Percentiles rank a stretch among this genome's conserved stretches.
These are phyloP conservation scores for Leguminivora glycinivorella DNA, from an alignment of 1,140 invertebrate genomes.

Conservation along the genomic window DNA sequence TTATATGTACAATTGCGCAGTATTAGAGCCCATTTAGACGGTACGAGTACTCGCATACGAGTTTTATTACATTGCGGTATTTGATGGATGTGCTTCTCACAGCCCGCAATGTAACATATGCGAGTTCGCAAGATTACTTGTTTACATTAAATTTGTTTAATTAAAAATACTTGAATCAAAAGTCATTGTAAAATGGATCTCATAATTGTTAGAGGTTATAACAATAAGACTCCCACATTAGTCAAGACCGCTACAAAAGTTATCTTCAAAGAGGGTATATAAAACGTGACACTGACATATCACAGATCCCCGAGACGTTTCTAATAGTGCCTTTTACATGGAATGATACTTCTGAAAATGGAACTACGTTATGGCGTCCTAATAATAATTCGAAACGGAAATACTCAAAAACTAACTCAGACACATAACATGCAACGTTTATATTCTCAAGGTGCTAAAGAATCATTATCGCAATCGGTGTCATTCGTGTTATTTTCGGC, in stretches of 20 bases:
- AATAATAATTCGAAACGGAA: slow-evolving; percentile 29
- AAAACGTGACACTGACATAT: slow-evolving; percentile 57
- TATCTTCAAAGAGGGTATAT: slow-evolving; percentile 2
- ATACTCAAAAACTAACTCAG: slow-evolving; percentile 8
- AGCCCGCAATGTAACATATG: no score
- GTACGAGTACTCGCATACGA: no score
- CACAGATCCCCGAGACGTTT: slow-evolving; percentile 50
- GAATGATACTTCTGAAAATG: slow-evolving; percentile 36
- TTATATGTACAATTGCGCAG: background rate
- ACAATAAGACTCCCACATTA: slow-evolving; percentile 11
- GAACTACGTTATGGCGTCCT: background rate
- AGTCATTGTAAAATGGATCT: slow-evolving; percentile 21
- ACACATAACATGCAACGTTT: background rate
- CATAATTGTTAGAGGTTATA: slow-evolving; percentile 8
- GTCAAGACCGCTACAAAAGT: slow-evolving; percentile 19
- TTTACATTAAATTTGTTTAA: slow-evolving; percentile 18
- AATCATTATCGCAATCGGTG: slow-evolving; percentile 59
- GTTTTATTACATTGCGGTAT: no score
- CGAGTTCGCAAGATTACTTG: no score
- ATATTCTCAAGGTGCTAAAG: slow-evolving; percentile 48
- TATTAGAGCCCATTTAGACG: no score
- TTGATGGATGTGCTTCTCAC: no score
- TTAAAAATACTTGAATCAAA: slow-evolving; percentile 16
- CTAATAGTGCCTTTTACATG: slow-evolving; percentile 31
- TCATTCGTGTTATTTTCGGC: slow-evolving; percentile 49